phyloP scores from a whole-genome alignment of 2,888 invertebrate genomes.

The Nomada lathburiana region DNA sequence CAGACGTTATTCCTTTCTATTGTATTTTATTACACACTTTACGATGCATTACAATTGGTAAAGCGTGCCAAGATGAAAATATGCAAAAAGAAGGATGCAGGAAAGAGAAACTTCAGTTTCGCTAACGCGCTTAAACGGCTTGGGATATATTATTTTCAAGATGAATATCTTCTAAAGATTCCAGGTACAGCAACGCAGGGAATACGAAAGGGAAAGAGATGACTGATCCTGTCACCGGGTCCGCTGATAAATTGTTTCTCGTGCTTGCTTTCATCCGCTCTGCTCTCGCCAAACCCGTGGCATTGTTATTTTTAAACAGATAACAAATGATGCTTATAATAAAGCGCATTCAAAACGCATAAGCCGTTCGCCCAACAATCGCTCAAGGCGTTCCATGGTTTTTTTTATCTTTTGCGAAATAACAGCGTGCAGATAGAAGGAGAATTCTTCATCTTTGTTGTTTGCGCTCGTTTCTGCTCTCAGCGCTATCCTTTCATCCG shows the following conservation, averaged over 20 bases:
- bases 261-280: slow-evolving; percentile 52
- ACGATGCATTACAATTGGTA: no score
- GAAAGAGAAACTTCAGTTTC: background rate
- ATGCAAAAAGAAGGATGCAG: background rate
- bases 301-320: slow-evolving; percentile 78
- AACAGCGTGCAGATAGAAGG: slow-evolving; percentile 5
- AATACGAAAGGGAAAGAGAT: slow-evolving; percentile 49
- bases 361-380: slow-evolving; percentile 63
- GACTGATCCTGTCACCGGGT: slow-evolving; percentile 64
- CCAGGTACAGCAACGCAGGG: slow-evolving; percentile 15
- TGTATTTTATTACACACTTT: no score
- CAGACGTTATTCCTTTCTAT: no score
- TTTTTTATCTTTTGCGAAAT: slow-evolving; percentile 44
- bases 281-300: slow-evolving; percentile 36
- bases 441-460: slow-evolving; percentile 18
- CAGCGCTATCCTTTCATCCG: slow-evolving; percentile 12
- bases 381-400: slow-evolving; percentile 47
- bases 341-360: slow-evolving; percentile 74
- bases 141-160: slow-evolving; percentile 22
- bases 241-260: slow-evolving; percentile 76
- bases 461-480: background rate
- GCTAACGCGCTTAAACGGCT: slow-evolving; percentile 1
- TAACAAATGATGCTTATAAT: slow-evolving; percentile 79
- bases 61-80: no score
- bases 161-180: slow-evolving; percentile 29